Evolutionary conservation across 1,140 invertebrate species (phyloP).

Genomic region (Helicoverpa armigera): DNA sequence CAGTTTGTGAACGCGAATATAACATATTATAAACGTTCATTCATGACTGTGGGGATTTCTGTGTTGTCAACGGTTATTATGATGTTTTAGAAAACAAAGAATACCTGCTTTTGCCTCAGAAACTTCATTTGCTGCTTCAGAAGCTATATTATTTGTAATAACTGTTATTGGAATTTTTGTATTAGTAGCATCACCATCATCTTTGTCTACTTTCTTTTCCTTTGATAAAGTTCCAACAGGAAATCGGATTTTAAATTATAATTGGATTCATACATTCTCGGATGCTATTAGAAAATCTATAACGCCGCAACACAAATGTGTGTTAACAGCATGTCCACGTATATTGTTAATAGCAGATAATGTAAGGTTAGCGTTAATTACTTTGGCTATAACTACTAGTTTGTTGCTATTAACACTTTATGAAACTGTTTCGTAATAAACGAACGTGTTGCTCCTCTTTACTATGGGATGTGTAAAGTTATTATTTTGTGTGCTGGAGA

Average conservation of each 20-base stretch:
- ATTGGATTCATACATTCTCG: constrained; percentile 10
- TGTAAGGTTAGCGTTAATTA: constrained; percentile 63
- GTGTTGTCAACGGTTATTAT: constrained; percentile 59
- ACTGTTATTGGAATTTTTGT: not conserved
- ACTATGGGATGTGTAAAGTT: not conserved
- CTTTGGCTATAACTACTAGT: constrained; percentile 52
- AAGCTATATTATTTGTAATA: not conserved
- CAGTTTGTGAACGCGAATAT: constrained; percentile 79
- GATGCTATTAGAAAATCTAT: constrained; percentile 33
- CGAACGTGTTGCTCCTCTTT: constrained; percentile 11
- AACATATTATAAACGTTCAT: constrained; percentile 66
- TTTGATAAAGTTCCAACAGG: constrained; percentile 12
- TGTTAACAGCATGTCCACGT: constrained; percentile 40
- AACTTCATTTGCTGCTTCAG: not conserved
- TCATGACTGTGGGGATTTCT: constrained; percentile 56
- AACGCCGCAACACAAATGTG: not conserved
- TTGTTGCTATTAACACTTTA: constrained; percentile 54
- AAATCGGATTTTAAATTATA: constrained; percentile 25
- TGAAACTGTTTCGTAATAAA: constrained; percentile 52
- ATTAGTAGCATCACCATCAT: not conserved
- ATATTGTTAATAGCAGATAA: constrained; percentile 65
- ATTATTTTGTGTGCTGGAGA: constrained; percentile 38
- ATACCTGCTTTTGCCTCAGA: not conserved
- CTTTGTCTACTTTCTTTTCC: constrained; percentile 26
- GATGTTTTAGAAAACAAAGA: constrained; percentile 17